Conservation (phyloP, 1,140 invertebrate species). For the Euwallacea fornicatus region DNA sequence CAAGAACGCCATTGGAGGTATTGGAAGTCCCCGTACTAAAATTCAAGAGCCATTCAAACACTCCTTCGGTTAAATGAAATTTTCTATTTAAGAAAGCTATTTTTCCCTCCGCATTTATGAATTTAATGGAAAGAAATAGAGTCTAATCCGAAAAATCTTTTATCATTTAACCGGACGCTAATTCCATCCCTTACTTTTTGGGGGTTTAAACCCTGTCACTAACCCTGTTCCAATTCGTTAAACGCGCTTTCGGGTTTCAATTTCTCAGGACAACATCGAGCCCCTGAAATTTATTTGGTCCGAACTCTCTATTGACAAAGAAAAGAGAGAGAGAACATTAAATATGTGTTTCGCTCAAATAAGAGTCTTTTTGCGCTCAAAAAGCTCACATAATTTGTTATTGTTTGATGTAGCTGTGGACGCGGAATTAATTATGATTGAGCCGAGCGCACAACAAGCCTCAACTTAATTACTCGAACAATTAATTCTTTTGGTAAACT, state of each 20-base stretch:
- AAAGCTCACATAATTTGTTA: no score
- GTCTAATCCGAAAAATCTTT: no score
- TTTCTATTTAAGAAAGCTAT: no score
- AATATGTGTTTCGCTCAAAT: conserved; percentile 11
- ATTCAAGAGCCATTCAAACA: no score
- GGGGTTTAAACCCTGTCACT: conserved; percentile 29
- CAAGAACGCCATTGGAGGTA: no score
- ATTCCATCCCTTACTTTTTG: conserved; percentile 17
- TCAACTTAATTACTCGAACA: not conserved
- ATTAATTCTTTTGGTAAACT: not conserved
- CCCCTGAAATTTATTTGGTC: conserved; percentile 16
- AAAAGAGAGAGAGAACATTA: not conserved
- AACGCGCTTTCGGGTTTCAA: conserved; percentile 23
- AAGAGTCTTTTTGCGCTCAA: not conserved
- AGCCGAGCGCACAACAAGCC: not conserved
- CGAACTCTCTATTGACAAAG: conserved; percentile 14
- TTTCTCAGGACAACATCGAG: conserved; percentile 26
- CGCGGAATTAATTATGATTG: not conserved
- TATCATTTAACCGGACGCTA: conserved; percentile 22
- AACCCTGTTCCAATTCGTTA: conserved; percentile 31
- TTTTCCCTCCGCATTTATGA: no score
- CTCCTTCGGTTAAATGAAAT: no score
- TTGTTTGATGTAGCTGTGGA: no score
- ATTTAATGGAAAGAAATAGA: no score
- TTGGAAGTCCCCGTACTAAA: no score